Conservation (phyloP, 2,797 vertebrate species). For the Enteromius trimaculatus region DNA sequence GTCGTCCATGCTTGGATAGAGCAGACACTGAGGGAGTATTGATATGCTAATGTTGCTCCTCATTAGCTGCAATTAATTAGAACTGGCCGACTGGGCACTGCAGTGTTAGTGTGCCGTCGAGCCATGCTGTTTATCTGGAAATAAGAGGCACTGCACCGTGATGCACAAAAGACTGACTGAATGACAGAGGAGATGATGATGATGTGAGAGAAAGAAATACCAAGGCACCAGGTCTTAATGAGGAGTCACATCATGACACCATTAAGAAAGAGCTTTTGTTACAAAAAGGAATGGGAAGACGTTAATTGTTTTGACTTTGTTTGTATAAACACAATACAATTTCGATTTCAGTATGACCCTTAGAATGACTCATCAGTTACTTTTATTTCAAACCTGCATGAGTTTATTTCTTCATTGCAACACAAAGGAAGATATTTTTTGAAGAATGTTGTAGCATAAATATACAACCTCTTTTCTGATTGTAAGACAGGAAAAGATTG, state of each 20-base stretch:
- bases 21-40: slow-evolving; percentile 52
- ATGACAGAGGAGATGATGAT: slow-evolving; percentile 20
- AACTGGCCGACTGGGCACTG: slow-evolving; percentile 46
- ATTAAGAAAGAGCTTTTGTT: slow-evolving; percentile 30
- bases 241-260: slow-evolving; percentile 33
- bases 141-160: slow-evolving; percentile 34
- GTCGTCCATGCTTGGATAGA: slow-evolving; percentile 40
- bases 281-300: background rate
- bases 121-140: slow-evolving; percentile 53
- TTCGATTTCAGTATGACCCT: background rate
- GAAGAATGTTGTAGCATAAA: background rate
- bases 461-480: background rate
- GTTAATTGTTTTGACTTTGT: background rate
- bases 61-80: slow-evolving; percentile 65
- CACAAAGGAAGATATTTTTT: too few species aligned
- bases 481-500: background rate
- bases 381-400: background rate
- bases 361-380: background rate
- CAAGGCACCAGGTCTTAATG: slow-evolving; percentile 30
- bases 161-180: slow-evolving; percentile 36
- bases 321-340: background rate
- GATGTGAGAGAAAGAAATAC: slow-evolving; percentile 26
- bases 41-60: slow-evolving; percentile 62
- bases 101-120: slow-evolving; percentile 37
- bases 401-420: background rate